Base-by-base conservation (phyloP, 2,888 invertebrate species). In the Microctonus aethiopoides region DNA sequence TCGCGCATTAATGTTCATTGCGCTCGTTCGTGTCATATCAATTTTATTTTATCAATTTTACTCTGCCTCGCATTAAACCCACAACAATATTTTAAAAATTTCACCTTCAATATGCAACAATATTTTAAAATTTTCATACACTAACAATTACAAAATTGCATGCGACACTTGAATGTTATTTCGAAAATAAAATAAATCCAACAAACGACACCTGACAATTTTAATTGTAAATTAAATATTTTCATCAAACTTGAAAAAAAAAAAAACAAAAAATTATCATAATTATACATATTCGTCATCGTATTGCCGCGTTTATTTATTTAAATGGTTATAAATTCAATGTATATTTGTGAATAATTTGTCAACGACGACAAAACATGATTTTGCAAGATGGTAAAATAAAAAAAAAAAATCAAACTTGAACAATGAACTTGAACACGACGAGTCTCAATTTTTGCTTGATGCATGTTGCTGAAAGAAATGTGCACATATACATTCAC, bases 11-110 rank as follows among this genome's bases (percentile, higher is more conserved):
- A 39, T 41, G 57, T 46, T n/a, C 39, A 41, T 6, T n/a, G n/a
- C n/a, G 29, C n/a, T 32, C 16, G 22, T 39, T n/a, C n/a, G n/a
- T n/a, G n/a, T n/a, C 20, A 16, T 16, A 10, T 41, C 39, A 20
- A 34, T 63, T 39, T 70, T 57, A 54, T 39, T 29, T n/a, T n/a
- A 60, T 52, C 59, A 36, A 10, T 67, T 29, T 20, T 36, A 29
- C n/a, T 24, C 11, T 16, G 41, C 16, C 39, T 56, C 16, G 16
- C 20, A n/a, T n/a, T 6, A 36, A 16, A 39, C 60, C 59, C 67
- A 46, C 59, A 52, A 26, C 16, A 61, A n/a, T 26, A 11, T 24
- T 22, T 46, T 11, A 63, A 24, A 63, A 11, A 36, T 51, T 39
- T 39, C 9, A 29, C 39, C 2, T n/a, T 39, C 3, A 4, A 39